Percentiles rank a stretch among this genome's conserved stretches.
These are phyloP conservation scores for Polyodon spathula DNA, from an alignment of 2,113 vertebrate genomes.

Conservation along the genomic window DNA sequence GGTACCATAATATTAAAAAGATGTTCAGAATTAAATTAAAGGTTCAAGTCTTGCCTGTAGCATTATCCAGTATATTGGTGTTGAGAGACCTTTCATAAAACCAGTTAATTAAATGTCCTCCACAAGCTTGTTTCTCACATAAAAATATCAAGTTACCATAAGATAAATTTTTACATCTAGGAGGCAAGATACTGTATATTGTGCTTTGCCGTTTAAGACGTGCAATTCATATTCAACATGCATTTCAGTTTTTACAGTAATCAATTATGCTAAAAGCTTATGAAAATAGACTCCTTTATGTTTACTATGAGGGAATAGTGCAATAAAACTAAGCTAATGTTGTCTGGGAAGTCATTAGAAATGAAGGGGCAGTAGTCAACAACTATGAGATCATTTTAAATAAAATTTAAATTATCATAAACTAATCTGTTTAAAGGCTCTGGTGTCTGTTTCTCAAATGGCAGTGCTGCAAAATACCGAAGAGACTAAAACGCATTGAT, in stretches of 20 bases:
- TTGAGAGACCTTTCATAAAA: too few relatives aligned
- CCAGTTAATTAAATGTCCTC: too few relatives aligned
- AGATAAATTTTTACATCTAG: conserved; percentile 20
- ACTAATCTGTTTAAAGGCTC: conserved; percentile 4
- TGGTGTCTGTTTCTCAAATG: too few relatives aligned
- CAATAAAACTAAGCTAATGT: conserved; percentile 29
- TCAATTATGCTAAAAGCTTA: conserved; percentile 29
- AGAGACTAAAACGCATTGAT: too few relatives aligned
- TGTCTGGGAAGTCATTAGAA: conserved; percentile 24
- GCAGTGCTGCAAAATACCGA: too few relatives aligned
- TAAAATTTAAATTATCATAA: conserved; percentile 27
- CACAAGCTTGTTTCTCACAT: conserved; percentile 8
- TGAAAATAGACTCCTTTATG: conserved; percentile 15
- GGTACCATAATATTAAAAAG: too few relatives aligned
- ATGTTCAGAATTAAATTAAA: too few relatives aligned
- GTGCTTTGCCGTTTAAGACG: conserved; percentile 18
- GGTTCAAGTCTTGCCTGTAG: conserved; percentile 19
- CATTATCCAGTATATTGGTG: neutral
- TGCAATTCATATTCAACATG: conserved; percentile 16
- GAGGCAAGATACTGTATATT: conserved; percentile 6
- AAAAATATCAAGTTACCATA: conserved; percentile 22
- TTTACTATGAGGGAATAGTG: conserved; percentile 17
- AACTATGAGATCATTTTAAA: conserved; percentile 31
- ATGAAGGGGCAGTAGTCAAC: conserved; percentile 26
- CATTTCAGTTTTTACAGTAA: conserved; percentile 16